Conservation (phyloP, 2,113 vertebrate genomes). For the Ptilorrhoa leucosticta region DNA sequence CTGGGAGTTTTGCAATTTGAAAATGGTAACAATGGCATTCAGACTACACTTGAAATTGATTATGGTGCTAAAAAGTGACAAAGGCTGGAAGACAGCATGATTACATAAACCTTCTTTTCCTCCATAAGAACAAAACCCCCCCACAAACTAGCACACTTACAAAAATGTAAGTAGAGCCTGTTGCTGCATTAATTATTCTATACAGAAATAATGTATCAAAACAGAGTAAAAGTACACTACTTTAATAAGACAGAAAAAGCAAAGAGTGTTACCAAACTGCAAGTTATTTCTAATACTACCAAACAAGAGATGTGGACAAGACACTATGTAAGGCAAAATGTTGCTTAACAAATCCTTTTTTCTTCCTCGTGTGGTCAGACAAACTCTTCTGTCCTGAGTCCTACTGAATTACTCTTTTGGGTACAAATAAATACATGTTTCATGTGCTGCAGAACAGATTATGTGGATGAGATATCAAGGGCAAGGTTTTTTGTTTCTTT, state of each 20-base stretch:
- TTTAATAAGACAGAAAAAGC: background rate
- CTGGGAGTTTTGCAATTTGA: background rate
- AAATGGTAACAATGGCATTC: background rate
- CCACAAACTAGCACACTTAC: background rate
- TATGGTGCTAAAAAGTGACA: background rate
- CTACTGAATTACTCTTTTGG: background rate
- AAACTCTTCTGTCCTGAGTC: background rate
- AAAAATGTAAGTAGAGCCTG: background rate
- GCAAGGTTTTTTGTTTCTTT: background rate
- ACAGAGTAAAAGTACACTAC: background rate
- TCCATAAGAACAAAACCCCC: rapidly evolving
- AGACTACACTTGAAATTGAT: background rate
- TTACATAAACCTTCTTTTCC: background rate
- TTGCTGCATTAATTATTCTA: background rate
- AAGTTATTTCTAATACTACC: background rate
- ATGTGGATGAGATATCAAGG: background rate
- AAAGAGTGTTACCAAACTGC: background rate
- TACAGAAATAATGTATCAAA: background rate
- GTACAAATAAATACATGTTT: background rate
- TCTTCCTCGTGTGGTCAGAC: background rate
- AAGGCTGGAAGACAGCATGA: background rate
- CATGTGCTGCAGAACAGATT: background rate
- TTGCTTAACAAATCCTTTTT: background rate
- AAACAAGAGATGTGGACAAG: background rate
- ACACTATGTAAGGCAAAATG: background rate